Base-by-base conservation (phyloP, 1,140 invertebrate species). In the Doryteuthis pealeii region DNA sequence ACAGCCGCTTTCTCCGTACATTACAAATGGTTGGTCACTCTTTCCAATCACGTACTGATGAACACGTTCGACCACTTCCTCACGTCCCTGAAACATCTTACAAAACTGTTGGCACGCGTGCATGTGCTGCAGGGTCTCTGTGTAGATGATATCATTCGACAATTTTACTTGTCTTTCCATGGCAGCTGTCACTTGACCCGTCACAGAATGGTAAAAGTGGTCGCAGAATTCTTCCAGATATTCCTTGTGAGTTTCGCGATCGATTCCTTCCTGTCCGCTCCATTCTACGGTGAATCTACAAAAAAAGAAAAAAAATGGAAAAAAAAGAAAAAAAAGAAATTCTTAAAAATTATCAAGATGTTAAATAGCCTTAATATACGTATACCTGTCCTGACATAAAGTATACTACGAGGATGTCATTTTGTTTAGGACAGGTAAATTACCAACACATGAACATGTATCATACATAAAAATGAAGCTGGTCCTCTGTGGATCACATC, bases 91-190 rank as follows among this genome's bases (percentile, higher is more conserved):
- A 88, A 99, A 99, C 40, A 97, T 94, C 88, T 93, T 94, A 4
- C 97, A 96, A n/a, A 95, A 96, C 87, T 96, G 97, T 82, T 96
- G 96, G 82, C 96, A 98, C 33, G 95, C 95, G 83, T 99, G 96
- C 14, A 98, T 90, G 91, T 99, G 97, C 85, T 99, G 96, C 31
- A 99, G 89, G 62, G 98, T 95, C 89, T 99, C 97, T 1, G 95
- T 96, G 79, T 85, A 88, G 28, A 88, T 77, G 8, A 77, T 79
- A 75, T 89, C 85, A 45, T 77, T 78, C 31, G 84, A 80, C 0
- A 88, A 74, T 62, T 82, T 81, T 94, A 97, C 81, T 72, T 86
- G 81, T 66, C 85, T 83, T 10, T 78, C 80, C 80, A 88, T 86
- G 28, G 86, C 87, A 22, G 81, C 76, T 77, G 88, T 86, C 14